Percentiles rank a stretch among this genome's conserved stretches.
These are phyloP conservation scores for Sciaenops ocellatus DNA, from an alignment of 2,797 vertebrate genomes.

Conservation along the genomic window DNA sequence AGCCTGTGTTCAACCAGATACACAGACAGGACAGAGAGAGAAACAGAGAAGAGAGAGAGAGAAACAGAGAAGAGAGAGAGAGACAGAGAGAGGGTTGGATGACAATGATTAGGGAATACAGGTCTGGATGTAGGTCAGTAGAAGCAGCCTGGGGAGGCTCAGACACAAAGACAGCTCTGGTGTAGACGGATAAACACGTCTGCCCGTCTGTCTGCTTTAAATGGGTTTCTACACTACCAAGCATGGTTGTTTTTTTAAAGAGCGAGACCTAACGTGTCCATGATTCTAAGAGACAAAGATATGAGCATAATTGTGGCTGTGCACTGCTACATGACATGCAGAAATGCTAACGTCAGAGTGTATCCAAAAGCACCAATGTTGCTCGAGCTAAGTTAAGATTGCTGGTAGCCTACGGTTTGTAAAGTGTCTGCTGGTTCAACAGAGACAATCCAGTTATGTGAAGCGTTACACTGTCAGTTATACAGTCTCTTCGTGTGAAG, in stretches of 20 bases:
- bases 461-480: slow-evolving; percentile 12
- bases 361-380: slow-evolving; percentile 57
- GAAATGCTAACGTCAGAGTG: slow-evolving; percentile 55
- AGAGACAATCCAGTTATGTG: slow-evolving; percentile 36
- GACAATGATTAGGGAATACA: slow-evolving; percentile 63
- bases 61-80: slow-evolving; percentile 19
- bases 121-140: slow-evolving; percentile 80
- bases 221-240: slow-evolving; percentile 42
- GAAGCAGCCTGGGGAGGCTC: slow-evolving; percentile 79
- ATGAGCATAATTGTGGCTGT: slow-evolving; percentile 34
- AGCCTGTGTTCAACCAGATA: slow-evolving; percentile 68
- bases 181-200: slow-evolving; percentile 77
- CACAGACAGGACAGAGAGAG: slow-evolving; percentile 55
- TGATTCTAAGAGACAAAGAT: slow-evolving; percentile 32
- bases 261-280: slow-evolving; percentile 31
- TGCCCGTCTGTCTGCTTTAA: slow-evolving; percentile 64
- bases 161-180: slow-evolving; percentile 74
- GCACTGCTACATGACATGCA: slow-evolving; percentile 60
- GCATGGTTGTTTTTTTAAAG: slow-evolving; percentile 17
- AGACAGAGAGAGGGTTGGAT: slow-evolving; percentile 54
- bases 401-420: slow-evolving; percentile 32
- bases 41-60: slow-evolving; percentile 25
- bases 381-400: slow-evolving; percentile 31
- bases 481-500: slow-evolving; percentile 39
- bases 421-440: slow-evolving; percentile 32